Evolutionary conservation across 2,113 vertebrate species (phyloP), one percentile per base, ranked within the genome.

Genomic region (Probosciger aterrimus): DNA sequence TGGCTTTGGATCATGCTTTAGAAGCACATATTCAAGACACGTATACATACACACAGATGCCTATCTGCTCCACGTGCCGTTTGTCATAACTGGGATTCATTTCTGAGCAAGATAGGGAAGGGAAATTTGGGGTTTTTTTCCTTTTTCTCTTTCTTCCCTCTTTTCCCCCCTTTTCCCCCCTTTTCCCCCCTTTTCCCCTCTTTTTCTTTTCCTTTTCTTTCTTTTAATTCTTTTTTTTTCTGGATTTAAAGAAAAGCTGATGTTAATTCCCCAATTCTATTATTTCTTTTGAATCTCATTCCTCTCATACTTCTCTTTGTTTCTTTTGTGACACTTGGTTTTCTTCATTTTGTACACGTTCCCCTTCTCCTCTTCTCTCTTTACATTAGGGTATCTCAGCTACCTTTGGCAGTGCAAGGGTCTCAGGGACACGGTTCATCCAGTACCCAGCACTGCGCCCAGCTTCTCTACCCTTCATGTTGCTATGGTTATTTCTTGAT

Each of bases 361-460:
- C 27, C 28, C 6, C 20, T 88, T 63, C 9, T 86, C 10, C 22
- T 69, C 10, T 63, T 79, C 18, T 52, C 23, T 35, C 11, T 78
- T 86, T 71, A 47, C 24, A 20, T 70, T 79, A 55, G 30, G 15
- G 27, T 52, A 9, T 63, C 28, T 67, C 1, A 0, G 9, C 33
- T 71, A 20, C 37, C 53, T 81, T 52, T 65, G 55, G 8, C 62
- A 55, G 67, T 22, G 18, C 24, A 50, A 75, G 30, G 35, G 16
- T 70, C 27, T 57, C 1, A 0, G 0, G 3, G n/a, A n/a, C 7
- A 2, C 11, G 3, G 33, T 67, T 70, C n/a, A 46, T 18, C 22
- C 75, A 27, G 18, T 11, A 6, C 22, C 35, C 65, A 64, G 67
- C 18, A 3, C 52, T 62, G 37, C 49, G 39, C 31, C 14, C 52